Percentiles rank a stretch among this genome's conserved stretches.
Conservation (phyloP, 2,888 invertebrate species). For the Tenthredo notha region DNA sequence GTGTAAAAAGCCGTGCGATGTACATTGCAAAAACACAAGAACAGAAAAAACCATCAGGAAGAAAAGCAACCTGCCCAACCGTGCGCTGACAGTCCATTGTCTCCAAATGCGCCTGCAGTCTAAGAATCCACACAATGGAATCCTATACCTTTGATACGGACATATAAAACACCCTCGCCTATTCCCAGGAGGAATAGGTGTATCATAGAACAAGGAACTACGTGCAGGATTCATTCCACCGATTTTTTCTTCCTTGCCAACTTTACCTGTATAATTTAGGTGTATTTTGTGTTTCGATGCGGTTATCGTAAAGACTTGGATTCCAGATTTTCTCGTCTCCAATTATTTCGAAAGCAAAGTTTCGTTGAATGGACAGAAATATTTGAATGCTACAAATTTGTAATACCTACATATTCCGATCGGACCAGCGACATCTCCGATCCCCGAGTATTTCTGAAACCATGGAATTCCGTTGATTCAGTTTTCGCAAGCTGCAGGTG, state of each 20-base stretch:
- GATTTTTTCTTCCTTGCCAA: not conserved
- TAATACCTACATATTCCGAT: not conserved
- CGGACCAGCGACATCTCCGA: not conserved
- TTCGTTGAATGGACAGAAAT: not conserved
- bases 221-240: not conserved
- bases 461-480: not conserved
- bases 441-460: not conserved
- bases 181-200: not conserved
- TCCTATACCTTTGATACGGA: not conserved
- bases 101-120: slow-evolving; percentile 43
- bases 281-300: not conserved
- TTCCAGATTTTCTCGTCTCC: not conserved
- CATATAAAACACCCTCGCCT: not conserved
- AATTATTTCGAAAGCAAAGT: not conserved
- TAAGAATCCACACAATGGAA: slow-evolving; percentile 17
- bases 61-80: slow-evolving; percentile 49
- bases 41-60: slow-evolving; percentile 5
- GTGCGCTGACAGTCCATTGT: slow-evolving; percentile 60
- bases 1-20: slow-evolving; percentile 61
- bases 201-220: not conserved
- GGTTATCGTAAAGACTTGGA: not conserved
- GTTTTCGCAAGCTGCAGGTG: slow-evolving; percentile 29
- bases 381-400: not conserved
- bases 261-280: too few relatives aligned
- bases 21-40: slow-evolving; percentile 58